Conservation (phyloP, 2,888 invertebrate genomes). For the Spodoptera littoralis region DNA sequence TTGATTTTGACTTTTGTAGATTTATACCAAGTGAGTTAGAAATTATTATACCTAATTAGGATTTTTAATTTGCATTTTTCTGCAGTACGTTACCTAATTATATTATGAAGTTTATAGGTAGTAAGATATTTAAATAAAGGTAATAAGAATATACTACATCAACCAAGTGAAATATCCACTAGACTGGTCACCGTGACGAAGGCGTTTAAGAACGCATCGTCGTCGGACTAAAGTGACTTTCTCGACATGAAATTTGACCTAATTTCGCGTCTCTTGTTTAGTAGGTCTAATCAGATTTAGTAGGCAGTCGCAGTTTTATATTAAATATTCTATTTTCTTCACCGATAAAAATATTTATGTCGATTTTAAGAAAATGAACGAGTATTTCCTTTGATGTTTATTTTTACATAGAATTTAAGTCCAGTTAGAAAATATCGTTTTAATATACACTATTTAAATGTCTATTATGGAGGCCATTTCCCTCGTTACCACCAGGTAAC, state of each 20-base stretch:
- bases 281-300: slow-evolving; percentile 34
- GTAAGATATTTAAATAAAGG: too few relatives aligned
- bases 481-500: too few relatives aligned
- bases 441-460: too few relatives aligned
- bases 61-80: too few relatives aligned
- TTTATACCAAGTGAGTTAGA: too few relatives aligned
- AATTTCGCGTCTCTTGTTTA: slow-evolving; percentile 58
- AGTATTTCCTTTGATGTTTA: background rate
- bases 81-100: too few relatives aligned
- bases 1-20: too few relatives aligned
- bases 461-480: too few relatives aligned
- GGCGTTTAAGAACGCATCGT: slow-evolving; percentile 32
- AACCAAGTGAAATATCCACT: slow-evolving; percentile 13
- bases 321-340: slow-evolving; percentile 26
- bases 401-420: too few relatives aligned
- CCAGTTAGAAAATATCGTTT: background rate
- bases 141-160: too few relatives aligned
- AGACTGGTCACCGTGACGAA: slow-evolving; percentile 35
- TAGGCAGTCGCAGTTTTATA: slow-evolving; percentile 22
- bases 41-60: too few relatives aligned
- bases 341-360: slow-evolving; percentile 22
- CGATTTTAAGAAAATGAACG: slow-evolving; percentile 7
- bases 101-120: too few relatives aligned
- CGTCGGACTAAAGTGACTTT: slow-evolving; percentile 51
- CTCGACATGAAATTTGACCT: slow-evolving; percentile 61